A percentile compares a stretch with the other conserved stretches of the same genome.
phyloP scores from a whole-genome alignment of 2,888 invertebrate species.

The Antitype chi region DNA sequence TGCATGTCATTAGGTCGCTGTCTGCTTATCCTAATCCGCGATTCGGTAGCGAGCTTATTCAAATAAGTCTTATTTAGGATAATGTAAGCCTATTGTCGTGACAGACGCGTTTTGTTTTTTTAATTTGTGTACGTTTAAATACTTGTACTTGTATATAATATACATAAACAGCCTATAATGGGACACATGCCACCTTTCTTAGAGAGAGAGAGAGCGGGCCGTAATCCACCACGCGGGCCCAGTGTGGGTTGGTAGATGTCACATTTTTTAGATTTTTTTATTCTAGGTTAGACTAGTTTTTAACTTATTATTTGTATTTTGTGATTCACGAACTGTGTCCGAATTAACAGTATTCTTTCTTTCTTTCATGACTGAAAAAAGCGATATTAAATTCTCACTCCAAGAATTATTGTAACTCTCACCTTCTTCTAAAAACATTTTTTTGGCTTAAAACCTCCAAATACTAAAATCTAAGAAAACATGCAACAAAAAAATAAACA shows the following conservation, averaged over 20 bases:
- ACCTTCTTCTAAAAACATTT: not conserved
- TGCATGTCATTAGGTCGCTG: constrained; percentile 41
- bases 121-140: not conserved
- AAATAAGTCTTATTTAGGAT: constrained; percentile 54
- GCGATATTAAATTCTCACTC: not conserved
- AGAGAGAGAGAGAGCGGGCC: too few relatives aligned
- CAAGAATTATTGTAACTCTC: not conserved
- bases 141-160: not conserved
- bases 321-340: too few relatives aligned
- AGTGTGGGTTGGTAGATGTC: too few relatives aligned
- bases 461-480: too few relatives aligned
- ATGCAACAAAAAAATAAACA: not conserved
- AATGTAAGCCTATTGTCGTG: not conserved
- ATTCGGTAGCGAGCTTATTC: constrained; percentile 40
- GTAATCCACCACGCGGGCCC: too few relatives aligned
- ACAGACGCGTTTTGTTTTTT: not conserved
- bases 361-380: not conserved
- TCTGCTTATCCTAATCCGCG: constrained; percentile 25
- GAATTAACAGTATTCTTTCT: too few relatives aligned
- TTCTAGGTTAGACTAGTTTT: too few relatives aligned
- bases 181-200: too few relatives aligned
- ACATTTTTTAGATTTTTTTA: too few relatives aligned
- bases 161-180: too few relatives aligned
- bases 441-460: not conserved
- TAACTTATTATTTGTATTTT: too few relatives aligned